A percentile compares a stretch with the other conserved stretches of the same genome.
Evolutionary conservation across 2,113 vertebrate genomes (phyloP).

Genomic region (Hippocampus mohnikei): DNA sequence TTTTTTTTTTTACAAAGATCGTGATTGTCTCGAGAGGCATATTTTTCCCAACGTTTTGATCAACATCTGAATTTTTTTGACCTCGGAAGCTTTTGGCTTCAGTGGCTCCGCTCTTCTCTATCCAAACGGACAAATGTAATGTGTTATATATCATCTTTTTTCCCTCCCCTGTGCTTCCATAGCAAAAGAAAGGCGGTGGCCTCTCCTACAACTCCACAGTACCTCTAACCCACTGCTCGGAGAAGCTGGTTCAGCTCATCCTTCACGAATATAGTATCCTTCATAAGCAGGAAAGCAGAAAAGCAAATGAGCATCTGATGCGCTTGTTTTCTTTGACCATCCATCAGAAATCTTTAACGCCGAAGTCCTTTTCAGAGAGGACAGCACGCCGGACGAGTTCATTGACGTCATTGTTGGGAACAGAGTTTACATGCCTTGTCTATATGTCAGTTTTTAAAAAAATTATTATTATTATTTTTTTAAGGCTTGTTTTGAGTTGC

Average conservation of each 20-base stretch:
- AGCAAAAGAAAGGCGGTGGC: conserved; percentile 97
- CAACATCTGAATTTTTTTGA: background rate
- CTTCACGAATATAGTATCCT: conserved; percentile 99
- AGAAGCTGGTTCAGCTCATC: conserved; percentile 96
- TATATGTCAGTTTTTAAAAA: conserved; percentile 93
- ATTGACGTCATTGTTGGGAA: conserved; percentile 98
- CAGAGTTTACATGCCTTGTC: conserved; percentile 96
- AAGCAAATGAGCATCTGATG: background rate
- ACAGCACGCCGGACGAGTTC: conserved; percentile 92
- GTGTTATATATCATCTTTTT: background rate
- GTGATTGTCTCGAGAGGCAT: too few relatives aligned
- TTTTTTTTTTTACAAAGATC: too few relatives aligned
- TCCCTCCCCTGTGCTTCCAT: conserved; percentile 3
- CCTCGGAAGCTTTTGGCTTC: background rate
- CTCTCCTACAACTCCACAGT: conserved; percentile 97
- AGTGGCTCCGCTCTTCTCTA: background rate
- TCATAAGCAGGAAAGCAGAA: background rate
- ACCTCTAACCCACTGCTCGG: conserved; percentile 90
- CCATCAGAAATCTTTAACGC: conserved; percentile 96
- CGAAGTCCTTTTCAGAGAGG: conserved; percentile 94
- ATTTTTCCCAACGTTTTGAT: too few relatives aligned
- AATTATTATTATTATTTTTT: background rate
- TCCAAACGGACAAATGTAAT: background rate
- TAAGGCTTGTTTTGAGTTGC: background rate
- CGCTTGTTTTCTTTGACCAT: conserved; percentile 70